Conservation (phyloP, 2,113 vertebrate species). For the Rhabdomys dilectus region DNA sequence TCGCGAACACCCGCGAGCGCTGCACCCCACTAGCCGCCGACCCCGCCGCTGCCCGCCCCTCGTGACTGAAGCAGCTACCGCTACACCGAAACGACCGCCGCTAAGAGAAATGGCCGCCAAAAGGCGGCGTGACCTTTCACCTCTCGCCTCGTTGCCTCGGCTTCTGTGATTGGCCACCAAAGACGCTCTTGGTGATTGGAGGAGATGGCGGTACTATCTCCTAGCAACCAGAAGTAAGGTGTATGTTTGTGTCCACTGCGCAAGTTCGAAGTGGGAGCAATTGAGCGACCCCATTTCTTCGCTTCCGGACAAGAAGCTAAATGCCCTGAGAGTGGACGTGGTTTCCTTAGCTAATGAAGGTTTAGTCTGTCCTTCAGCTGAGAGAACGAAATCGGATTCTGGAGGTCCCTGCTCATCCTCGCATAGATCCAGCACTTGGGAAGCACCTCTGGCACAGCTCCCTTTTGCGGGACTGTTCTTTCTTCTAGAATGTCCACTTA, state of each 20-base stretch:
- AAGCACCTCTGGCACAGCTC: background rate
- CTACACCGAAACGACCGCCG: background rate
- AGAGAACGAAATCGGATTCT: background rate
- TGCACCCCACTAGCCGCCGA: background rate
- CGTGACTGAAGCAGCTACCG: background rate
- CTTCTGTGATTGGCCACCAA: constrained; percentile 53
- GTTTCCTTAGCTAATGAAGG: background rate
- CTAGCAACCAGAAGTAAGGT: fast-evolving
- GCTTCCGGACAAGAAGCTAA: background rate
- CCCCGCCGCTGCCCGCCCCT: background rate
- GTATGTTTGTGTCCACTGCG: fast-evolving
- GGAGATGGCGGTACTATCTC: fast-evolving
- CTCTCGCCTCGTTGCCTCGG: background rate
- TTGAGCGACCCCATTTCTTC: fast-evolving
- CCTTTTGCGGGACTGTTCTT: background rate
- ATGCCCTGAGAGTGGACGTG: background rate
- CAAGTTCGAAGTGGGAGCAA: fast-evolving
- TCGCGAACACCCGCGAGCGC: constrained; percentile 42
- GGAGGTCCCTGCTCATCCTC: background rate
- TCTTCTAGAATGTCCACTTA: background rate
- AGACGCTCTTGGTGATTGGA: constrained; percentile 59
- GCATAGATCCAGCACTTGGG: background rate
- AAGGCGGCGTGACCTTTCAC: constrained; percentile 61
- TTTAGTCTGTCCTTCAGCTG: background rate
- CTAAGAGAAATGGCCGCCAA: constrained; percentile 77